phyloP scores from a whole-genome alignment of 2,888 invertebrate genomes.

The Margaritifera margaritifera region DNA sequence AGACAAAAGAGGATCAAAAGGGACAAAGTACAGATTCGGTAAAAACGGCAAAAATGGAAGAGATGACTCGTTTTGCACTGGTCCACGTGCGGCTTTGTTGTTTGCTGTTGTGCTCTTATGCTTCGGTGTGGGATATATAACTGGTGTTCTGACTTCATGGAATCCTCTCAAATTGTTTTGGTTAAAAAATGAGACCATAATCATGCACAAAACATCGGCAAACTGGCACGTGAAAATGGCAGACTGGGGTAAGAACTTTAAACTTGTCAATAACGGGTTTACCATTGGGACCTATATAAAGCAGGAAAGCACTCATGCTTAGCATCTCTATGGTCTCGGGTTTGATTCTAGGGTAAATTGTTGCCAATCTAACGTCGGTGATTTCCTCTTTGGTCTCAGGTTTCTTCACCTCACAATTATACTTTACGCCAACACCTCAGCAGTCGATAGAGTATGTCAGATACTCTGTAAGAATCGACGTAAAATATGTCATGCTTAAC shows the following conservation, averaged over 20 bases:
- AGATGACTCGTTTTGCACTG: constrained; percentile 30
- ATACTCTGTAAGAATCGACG: too few relatives aligned
- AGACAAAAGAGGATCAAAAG: constrained; percentile 15
- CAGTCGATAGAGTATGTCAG: too few relatives aligned
- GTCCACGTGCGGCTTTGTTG: constrained; percentile 34
- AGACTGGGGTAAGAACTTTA: constrained; percentile 39
- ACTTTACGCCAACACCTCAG: too few relatives aligned
- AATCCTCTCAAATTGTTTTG: constrained; percentile 3
- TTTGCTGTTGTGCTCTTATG: constrained; percentile 36
- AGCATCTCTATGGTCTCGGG: too few relatives aligned
- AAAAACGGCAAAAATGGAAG: constrained; percentile 11
- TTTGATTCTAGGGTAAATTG: too few relatives aligned
- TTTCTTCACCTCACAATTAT: too few relatives aligned
- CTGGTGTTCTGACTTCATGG: constrained; percentile 38
- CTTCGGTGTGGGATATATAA: constrained; percentile 44
- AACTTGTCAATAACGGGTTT: too few relatives aligned
- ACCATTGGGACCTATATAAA: too few relatives aligned
- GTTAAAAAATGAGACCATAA: neutral
- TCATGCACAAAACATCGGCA: constrained; percentile 22
- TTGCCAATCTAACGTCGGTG: too few relatives aligned
- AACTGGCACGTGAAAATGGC: constrained; percentile 48
- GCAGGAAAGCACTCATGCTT: too few relatives aligned
- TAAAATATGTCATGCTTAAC: too few relatives aligned
- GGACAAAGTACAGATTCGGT: constrained; percentile 31
- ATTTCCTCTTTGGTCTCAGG: too few relatives aligned